Conservation (phyloP, 2,113 vertebrate genomes). For the Bostrychus sinensis region DNA sequence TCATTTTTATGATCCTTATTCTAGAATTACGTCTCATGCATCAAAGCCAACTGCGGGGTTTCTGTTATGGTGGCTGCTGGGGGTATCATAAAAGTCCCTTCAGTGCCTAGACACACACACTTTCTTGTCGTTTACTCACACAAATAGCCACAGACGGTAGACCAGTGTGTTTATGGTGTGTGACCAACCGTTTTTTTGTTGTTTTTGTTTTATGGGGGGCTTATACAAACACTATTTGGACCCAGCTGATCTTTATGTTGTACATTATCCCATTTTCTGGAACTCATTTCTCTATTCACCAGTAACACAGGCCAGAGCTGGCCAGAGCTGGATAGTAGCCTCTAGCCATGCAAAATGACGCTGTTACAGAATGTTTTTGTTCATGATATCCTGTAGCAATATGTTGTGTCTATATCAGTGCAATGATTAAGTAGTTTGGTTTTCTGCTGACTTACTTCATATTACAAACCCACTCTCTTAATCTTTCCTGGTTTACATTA, state of each 20-base stretch:
- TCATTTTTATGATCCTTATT: constrained; percentile 64
- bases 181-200: constrained; percentile 44
- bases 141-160: constrained; percentile 43
- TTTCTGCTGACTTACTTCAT: neutral
- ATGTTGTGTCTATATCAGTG: neutral
- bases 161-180: constrained; percentile 62
- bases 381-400: neutral
- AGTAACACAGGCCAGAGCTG: constrained; percentile 40
- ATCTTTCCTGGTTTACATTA: neutral
- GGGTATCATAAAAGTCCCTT: constrained; percentile 51
- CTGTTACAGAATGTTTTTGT: neutral
- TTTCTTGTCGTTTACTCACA: constrained; percentile 22
- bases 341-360: constrained; percentile 22
- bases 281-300: constrained; percentile 55
- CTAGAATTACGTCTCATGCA: constrained; percentile 54
- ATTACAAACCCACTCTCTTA: neutral
- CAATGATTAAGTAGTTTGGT: neutral
- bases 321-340: constrained; percentile 22
- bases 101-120: constrained; percentile 24
- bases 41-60: constrained; percentile 51
- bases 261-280: constrained; percentile 68
- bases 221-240: constrained; percentile 69
- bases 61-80: constrained; percentile 51
- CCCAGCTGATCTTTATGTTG: constrained; percentile 66
- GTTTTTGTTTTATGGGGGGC: constrained; percentile 35